These are phyloP conservation scores for Peromyscus nudipes DNA, from an alignment of 2,797 vertebrate genomes.

Conservation along the genomic window DNA sequence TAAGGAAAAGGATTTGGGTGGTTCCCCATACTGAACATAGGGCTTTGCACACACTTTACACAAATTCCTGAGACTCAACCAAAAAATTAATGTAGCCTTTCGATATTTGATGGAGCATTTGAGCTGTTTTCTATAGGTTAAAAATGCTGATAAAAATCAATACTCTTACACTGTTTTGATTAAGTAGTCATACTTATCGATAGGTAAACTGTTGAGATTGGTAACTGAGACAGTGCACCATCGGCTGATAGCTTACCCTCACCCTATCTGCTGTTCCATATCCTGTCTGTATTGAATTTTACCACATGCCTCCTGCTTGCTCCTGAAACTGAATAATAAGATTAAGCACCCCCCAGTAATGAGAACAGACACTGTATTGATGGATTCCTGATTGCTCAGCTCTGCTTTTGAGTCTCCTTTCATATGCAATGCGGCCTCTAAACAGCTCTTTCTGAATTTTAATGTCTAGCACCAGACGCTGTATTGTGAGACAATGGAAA, in stretches of 20 bases:
- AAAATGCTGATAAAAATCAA: constrained; percentile 44
- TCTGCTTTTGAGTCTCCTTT: constrained; percentile 72
- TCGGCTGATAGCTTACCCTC: constrained; percentile 34
- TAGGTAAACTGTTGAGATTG: constrained; percentile 55
- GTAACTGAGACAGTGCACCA: constrained; percentile 15
- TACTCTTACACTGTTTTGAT: constrained; percentile 60
- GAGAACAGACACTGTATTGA: constrained; percentile 72
- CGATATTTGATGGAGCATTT: constrained; percentile 24
- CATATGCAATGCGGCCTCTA: constrained; percentile 42
- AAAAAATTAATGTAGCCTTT: constrained; percentile 35
- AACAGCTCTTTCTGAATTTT: constrained; percentile 67
- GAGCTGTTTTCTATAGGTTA: constrained; percentile 43
- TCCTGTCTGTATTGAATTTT: constrained; percentile 72
- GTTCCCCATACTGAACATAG: background rate
- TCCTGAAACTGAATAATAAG: constrained; percentile 73
- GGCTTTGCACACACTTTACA: background rate
- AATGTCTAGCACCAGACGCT: constrained; percentile 32
- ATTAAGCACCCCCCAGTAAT: constrained; percentile 70
- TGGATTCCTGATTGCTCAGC: constrained; percentile 66
- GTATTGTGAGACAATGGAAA: constrained; percentile 10
- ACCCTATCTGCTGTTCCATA: constrained; percentile 3
- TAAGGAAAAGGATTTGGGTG: background rate
- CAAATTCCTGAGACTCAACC: background rate
- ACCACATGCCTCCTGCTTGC: constrained; percentile 32
- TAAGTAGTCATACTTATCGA: constrained; percentile 57